Conservation (phyloP, 1,140 invertebrate genomes). For the Drosophila fuyamai region DNA sequence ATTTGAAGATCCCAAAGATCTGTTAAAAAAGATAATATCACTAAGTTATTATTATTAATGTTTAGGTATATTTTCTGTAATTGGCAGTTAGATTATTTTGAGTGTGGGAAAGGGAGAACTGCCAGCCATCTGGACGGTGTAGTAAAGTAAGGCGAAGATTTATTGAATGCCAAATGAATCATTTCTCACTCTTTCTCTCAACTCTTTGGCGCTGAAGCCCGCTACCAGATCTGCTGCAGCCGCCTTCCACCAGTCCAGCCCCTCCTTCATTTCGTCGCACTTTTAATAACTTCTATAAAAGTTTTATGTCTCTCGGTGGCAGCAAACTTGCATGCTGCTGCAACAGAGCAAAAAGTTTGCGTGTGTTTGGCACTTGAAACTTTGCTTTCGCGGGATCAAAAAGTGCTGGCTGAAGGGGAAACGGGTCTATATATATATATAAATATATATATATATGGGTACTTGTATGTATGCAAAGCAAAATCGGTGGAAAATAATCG, state of each 20-base stretch:
- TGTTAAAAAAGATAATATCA: background rate
- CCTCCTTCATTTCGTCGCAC: slow-evolving; percentile 43
- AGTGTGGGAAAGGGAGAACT: slow-evolving; percentile 27
- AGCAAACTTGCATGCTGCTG: slow-evolving; percentile 67
- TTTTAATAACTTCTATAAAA: slow-evolving; percentile 82
- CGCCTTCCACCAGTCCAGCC: background rate
- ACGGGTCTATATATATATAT: slow-evolving; percentile 2
- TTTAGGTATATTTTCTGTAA: background rate
- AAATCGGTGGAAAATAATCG: slow-evolving; percentile 80
- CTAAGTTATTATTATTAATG: background rate
- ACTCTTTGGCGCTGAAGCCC: slow-evolving; percentile 52
- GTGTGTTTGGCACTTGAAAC: slow-evolving; percentile 81
- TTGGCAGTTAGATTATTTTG: background rate
- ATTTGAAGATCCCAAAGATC: background rate
- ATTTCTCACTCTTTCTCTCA: slow-evolving; percentile 41
- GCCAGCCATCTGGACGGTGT: slow-evolving; percentile 49
- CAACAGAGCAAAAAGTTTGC: slow-evolving; percentile 67
- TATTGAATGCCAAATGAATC: slow-evolving; percentile 78
- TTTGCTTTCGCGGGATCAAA: slow-evolving; percentile 46
- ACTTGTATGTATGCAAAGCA: slow-evolving; percentile 56
- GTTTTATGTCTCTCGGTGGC: slow-evolving; percentile 73
- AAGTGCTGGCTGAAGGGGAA: slow-evolving; percentile 11
- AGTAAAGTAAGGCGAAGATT: slow-evolving; percentile 66
- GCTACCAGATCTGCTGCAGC: slow-evolving; percentile 7
- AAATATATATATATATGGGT: slow-evolving; percentile 3